A percentile compares a stretch with the other conserved stretches of the same genome.
Conservation (phyloP, 2,113 vertebrate genomes). For the Mesitornis unicolor region DNA sequence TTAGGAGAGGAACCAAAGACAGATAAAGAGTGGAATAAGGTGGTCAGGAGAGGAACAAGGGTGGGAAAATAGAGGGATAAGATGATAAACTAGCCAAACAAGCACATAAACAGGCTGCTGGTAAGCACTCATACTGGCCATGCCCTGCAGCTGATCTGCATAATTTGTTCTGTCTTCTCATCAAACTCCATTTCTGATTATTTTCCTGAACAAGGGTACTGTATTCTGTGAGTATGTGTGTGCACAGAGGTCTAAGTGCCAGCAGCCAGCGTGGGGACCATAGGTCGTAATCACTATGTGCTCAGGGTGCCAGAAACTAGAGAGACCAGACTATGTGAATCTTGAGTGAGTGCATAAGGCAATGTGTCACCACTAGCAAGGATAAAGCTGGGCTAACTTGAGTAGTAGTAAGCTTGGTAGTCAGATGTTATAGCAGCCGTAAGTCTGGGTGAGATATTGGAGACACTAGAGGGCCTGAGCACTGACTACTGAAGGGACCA, state of each 20-base stretch:
- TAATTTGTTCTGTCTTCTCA: background rate
- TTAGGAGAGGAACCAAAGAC: background rate
- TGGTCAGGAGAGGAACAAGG: background rate
- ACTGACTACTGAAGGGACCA: background rate
- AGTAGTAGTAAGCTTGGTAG: background rate
- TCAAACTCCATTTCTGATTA: background rate
- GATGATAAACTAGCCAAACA: background rate
- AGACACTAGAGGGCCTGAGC: background rate
- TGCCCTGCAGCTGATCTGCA: background rate
- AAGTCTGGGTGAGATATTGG: background rate
- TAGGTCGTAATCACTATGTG: background rate
- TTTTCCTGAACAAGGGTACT: fast-evolving
- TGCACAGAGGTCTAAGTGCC: background rate
- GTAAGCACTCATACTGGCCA: background rate
- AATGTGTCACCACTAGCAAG: background rate
- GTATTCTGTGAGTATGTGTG: background rate
- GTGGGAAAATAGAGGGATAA: background rate
- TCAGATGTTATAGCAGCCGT: background rate
- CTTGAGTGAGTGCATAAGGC: too few relatives aligned
- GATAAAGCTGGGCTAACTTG: background rate
- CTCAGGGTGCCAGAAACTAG: background rate
- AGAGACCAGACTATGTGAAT: background rate
- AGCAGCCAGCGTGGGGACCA: background rate
- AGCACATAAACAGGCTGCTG: background rate
- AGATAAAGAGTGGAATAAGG: background rate